These are phyloP conservation scores for Pterostichus madidus DNA, from an alignment of 2,888 invertebrate genomes.

Conservation along the genomic window DNA sequence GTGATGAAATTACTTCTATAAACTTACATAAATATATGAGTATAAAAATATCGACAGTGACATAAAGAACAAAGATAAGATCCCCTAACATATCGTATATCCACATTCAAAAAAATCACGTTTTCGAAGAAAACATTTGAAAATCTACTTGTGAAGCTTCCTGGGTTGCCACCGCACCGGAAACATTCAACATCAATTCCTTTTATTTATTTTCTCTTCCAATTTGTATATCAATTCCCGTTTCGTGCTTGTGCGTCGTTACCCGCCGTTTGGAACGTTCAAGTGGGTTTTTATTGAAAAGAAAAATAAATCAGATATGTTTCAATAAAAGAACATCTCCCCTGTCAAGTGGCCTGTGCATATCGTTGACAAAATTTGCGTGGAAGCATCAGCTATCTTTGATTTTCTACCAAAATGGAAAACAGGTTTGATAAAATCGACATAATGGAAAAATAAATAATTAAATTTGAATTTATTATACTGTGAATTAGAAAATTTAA, in stretches of 20 bases:
- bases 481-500: too few species aligned
- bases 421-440: slow-evolving; percentile 8
- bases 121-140: background rate
- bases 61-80: slow-evolving; percentile 2
- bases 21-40: background rate
- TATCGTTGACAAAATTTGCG: slow-evolving; percentile 51
- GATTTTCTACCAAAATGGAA: slow-evolving; percentile 19
- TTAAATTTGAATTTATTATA: background rate
- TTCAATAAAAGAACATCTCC: slow-evolving; percentile 63
- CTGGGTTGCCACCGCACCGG: slow-evolving; percentile 22
- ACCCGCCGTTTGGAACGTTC: slow-evolving; percentile 35
- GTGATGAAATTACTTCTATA: too few species aligned
- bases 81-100: slow-evolving; percentile 16
- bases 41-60: background rate
- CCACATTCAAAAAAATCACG: slow-evolving; percentile 20
- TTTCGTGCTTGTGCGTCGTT: slow-evolving; percentile 57
- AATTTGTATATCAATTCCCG: slow-evolving; percentile 61
- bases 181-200: slow-evolving; percentile 60
- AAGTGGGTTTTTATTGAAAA: slow-evolving; percentile 63
- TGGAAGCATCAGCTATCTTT: slow-evolving; percentile 40
- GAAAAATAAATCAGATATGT: slow-evolving; percentile 66
- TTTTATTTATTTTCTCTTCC: slow-evolving; percentile 60
- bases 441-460: slow-evolving; percentile 1
- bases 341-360: slow-evolving; percentile 56
- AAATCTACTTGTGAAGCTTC: slow-evolving; percentile 38